Evolutionary conservation across 1,140 invertebrate genomes (phyloP), one percentile per base, ranked within the genome.

Genomic region (Bombus sylvicola): DNA sequence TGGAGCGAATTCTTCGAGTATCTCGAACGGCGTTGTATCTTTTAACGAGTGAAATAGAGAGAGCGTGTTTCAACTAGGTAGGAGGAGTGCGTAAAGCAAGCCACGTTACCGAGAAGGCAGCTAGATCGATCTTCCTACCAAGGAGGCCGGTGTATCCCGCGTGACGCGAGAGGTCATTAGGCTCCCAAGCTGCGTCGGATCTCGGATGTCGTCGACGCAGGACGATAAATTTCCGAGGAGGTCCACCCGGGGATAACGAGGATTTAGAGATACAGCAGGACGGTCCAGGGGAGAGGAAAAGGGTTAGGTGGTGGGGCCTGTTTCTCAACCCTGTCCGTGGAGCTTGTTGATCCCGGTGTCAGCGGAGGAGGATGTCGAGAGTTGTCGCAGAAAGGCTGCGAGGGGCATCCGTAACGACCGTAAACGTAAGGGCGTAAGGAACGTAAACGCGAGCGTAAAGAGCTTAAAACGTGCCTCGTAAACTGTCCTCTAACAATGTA

Each of bases 381-480:
- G 87, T 82, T 88, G 88, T 89, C 88, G 88, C 88, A 47, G 88
- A 72, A 75, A 64, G 84, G 71, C 83, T 89, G 81, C 89, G 75
- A 90, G 82, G 82, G 84, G 74, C 84, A 86, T 88, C 75, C 81
- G 88, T 90, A 90, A 90, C 89, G 89, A 90, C 79, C 90, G 87
- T 89, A 89, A 90, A 90, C 78, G 69, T 87, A 87, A 90, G 83
- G 84, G 78, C 84, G 84, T 73, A 88, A 87, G 81, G 78, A 90
- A 85, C 88, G 88, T 90, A 90, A 88, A 90, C 87, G 89, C 89
- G 81, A 87, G 81, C 89, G 82, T 90, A 90, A 90, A 90, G 85
- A 85, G 41, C 81, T 90, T 90, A 89, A 91, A 90, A 88, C 89
- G 90, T 89, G 90, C 71, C 90, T 91, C 90, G 85, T 91, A 91